Conservation (phyloP, 2,888 invertebrate genomes). For the Chloromyia formosa region DNA sequence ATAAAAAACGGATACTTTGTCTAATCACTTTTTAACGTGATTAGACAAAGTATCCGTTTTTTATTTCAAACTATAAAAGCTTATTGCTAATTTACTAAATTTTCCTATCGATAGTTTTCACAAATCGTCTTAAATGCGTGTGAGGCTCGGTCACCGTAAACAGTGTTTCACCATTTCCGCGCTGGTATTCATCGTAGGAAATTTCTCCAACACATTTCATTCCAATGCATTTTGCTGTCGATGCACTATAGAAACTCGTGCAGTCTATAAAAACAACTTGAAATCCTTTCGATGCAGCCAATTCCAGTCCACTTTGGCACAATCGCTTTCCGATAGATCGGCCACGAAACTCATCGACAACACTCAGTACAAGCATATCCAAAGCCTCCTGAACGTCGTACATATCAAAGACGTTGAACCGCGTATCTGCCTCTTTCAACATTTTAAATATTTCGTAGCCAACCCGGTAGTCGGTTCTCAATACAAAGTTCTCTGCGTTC, state of each 20-base stretch:
- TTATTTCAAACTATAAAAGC: too few relatives aligned
- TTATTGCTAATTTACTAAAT: too few relatives aligned
- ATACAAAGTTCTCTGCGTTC: neutral
- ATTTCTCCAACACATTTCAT: neutral
- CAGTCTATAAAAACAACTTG: neutral
- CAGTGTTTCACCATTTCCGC: neutral
- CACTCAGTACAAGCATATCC: conserved; percentile 6
- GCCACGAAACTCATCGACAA: conserved; percentile 10
- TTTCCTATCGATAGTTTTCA: neutral
- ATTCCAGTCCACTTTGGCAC: neutral
- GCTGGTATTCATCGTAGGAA: neutral
- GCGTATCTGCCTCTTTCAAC: neutral
- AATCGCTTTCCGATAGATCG: neutral
- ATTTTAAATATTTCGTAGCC: conserved; percentile 19
- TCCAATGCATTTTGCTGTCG: neutral
- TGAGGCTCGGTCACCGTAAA: neutral
- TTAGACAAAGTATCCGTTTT: too few relatives aligned
- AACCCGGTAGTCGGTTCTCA: conserved; percentile 9
- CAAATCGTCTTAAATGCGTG: conserved; percentile 11
- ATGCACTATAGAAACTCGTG: neutral
- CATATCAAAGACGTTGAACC: neutral
- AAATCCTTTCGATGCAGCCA: neutral
- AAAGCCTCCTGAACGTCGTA: neutral
- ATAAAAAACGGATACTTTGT: too few relatives aligned
- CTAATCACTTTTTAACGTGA: too few relatives aligned